A percentile compares a stretch with the other conserved stretches of the same genome.
These are phyloP conservation scores for Etheostoma perlongum DNA, from an alignment of 2,797 vertebrate species.

Conservation along the genomic window DNA sequence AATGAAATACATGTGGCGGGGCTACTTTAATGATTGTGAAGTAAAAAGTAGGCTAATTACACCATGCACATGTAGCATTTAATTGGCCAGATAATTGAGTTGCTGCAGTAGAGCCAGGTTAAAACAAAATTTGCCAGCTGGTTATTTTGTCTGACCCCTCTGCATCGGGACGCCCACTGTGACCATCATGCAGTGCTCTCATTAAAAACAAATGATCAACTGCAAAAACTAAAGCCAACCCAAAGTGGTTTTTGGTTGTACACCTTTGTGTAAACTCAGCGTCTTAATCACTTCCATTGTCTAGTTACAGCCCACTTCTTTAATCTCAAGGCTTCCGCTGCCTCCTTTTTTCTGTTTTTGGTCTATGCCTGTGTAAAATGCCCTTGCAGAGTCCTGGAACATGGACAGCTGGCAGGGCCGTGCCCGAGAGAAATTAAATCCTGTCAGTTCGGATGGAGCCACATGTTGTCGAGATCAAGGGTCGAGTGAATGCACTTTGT, in stretches of 20 bases:
- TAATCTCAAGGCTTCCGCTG: constrained; percentile 7
- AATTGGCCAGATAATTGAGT: neutral
- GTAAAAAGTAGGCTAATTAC: neutral
- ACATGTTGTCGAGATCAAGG: constrained; percentile 42
- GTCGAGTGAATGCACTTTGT: constrained; percentile 43
- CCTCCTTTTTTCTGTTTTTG: neutral
- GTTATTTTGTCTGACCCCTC: neutral
- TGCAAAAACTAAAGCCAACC: neutral
- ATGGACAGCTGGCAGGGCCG: constrained; percentile 20
- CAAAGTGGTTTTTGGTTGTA: neutral
- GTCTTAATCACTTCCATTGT: neutral
- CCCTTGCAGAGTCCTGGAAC: constrained; percentile 26
- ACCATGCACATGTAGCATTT: neutral
- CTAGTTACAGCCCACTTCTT: constrained; percentile 1
- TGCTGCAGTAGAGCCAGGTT: neutral
- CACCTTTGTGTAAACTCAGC: neutral
- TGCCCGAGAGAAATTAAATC: constrained; percentile 34
- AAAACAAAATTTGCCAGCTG: neutral
- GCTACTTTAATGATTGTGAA: neutral
- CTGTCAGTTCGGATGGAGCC: constrained; percentile 32
- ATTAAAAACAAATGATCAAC: constrained; percentile 12
- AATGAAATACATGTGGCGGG: too few species aligned
- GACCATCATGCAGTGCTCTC: neutral
- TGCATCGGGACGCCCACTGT: neutral
- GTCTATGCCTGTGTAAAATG: constrained; percentile 7